These are phyloP conservation scores for Stenolophus ochropezus DNA, from an alignment of 2,888 invertebrate species.

Conservation along the genomic window DNA sequence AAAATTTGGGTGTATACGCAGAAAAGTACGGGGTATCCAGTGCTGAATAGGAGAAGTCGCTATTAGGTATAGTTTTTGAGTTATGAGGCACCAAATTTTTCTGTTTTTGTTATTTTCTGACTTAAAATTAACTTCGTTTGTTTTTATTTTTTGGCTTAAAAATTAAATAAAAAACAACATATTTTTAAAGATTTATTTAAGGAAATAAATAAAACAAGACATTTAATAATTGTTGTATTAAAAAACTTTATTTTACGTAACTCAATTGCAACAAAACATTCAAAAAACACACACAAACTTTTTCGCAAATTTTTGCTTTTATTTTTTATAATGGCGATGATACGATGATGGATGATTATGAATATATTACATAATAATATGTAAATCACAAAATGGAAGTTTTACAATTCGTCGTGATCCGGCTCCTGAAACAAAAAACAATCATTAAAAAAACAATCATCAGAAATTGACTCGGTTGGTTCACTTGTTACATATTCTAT, in stretches of 20 bases:
- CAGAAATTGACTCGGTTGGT: no score
- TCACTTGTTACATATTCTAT: no score
- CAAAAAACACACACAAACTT: not conserved
- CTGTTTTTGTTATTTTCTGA: no score
- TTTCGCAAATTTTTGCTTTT: not conserved
- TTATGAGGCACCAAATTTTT: no score
- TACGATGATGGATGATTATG: not conserved
- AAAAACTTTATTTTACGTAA: not conserved
- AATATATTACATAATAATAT: not conserved
- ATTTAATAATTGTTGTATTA: not conserved
- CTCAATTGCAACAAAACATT: not conserved
- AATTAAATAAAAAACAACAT: no score
- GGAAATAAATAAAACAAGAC: no score
- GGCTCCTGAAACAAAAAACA: not conserved
- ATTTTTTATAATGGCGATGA: not conserved
- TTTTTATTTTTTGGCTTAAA: no score
- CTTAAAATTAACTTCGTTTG: no score
- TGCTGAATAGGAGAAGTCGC: no score
- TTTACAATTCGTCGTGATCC: not conserved
- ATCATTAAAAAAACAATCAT: not conserved
- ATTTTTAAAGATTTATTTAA: no score
- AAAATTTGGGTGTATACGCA: no score
- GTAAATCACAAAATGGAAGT: not conserved
- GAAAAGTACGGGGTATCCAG: not conserved
- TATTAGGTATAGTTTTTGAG: no score